Evolutionary conservation across 2,113 vertebrate species (phyloP).

Genomic region (Lampris incognitus): DNA sequence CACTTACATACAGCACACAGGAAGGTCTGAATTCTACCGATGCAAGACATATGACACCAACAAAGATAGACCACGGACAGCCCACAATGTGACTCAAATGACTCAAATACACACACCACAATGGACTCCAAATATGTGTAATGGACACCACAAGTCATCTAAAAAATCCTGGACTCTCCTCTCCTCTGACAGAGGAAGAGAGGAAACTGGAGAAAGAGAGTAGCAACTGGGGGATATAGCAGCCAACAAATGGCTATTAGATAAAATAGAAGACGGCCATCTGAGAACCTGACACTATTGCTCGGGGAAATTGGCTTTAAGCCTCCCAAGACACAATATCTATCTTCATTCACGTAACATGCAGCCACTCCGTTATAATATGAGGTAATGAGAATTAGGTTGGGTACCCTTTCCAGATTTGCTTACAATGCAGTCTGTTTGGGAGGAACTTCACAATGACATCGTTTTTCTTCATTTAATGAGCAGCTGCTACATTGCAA

Average conservation of each 20-base stretch:
- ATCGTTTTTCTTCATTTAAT: slow-evolving; percentile 47
- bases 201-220: slow-evolving; percentile 40
- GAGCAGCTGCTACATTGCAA: slow-evolving; percentile 50
- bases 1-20: not conserved
- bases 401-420: slow-evolving; percentile 59
- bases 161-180: not conserved
- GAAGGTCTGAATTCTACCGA: not conserved
- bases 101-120: slow-evolving; percentile 21
- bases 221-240: slow-evolving; percentile 42
- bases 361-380: slow-evolving; percentile 51
- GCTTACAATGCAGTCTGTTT: slow-evolving; percentile 44
- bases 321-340: slow-evolving; percentile 58
- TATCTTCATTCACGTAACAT: slow-evolving; percentile 61
- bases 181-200: not conserved
- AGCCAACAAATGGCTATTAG: slow-evolving; percentile 56
- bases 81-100: slow-evolving; percentile 6
- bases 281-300: slow-evolving; percentile 52
- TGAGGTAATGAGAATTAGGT: slow-evolving; percentile 42
- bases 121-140: not conserved
- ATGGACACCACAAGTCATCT: not conserved
- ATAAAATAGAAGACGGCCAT: slow-evolving; percentile 53
- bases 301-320: slow-evolving; percentile 62
- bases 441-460: slow-evolving; percentile 44
- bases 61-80: not conserved
- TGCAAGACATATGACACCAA: not conserved